These are phyloP conservation scores for Archocentrus centrarchus DNA, from an alignment of 2,113 vertebrate genomes.

Conservation along the genomic window DNA sequence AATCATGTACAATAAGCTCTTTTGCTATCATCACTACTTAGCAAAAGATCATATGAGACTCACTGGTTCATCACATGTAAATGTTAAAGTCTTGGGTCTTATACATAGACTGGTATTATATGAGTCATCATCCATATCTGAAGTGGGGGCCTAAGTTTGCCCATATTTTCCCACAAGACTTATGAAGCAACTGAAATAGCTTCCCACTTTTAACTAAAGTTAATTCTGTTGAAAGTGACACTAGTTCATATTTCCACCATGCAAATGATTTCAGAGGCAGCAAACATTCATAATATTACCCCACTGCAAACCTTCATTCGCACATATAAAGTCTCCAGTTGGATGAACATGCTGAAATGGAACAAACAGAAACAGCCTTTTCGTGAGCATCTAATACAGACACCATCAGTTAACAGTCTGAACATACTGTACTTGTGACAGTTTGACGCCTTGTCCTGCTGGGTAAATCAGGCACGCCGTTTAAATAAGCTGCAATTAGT, in stretches of 20 bases:
- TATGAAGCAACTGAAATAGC: not conserved
- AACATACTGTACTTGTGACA: not conserved
- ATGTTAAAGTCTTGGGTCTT: not conserved
- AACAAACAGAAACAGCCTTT: not conserved
- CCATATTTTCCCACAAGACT: not conserved
- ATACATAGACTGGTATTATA: not conserved
- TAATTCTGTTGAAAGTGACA: not conserved
- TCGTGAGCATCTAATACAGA: not conserved
- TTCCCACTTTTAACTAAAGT: not conserved
- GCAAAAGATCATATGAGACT: not conserved
- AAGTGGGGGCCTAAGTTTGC: not conserved
- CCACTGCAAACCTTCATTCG: not conserved
- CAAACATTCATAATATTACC: not conserved
- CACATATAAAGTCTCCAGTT: not conserved
- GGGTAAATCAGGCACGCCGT: not conserved
- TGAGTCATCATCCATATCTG: conserved; percentile 22
- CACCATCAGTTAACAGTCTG: not conserved
- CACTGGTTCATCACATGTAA: not conserved
- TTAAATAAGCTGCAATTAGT: not conserved
- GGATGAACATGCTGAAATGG: not conserved
- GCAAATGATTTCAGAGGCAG: not conserved
- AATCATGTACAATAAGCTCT: not conserved
- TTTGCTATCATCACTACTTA: not conserved
- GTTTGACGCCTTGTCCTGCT: not conserved
- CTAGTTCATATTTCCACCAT: not conserved